Percentiles rank a stretch among this genome's conserved stretches.
These are phyloP conservation scores for Ganaspis sp. DNA, from an alignment of 1,140 invertebrate species.

Conservation along the genomic window DNA sequence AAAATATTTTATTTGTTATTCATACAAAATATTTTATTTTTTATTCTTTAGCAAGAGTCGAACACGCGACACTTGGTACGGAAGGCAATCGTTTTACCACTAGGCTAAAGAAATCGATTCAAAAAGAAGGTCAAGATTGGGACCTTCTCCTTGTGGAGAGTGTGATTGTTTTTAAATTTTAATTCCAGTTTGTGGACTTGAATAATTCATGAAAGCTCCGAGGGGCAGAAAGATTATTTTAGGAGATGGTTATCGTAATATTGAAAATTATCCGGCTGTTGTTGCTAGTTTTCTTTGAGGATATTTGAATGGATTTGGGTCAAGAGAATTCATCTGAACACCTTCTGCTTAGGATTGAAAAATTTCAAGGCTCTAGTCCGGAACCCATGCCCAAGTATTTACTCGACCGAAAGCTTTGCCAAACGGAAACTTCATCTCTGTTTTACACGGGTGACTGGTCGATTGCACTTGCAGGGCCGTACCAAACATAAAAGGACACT, in stretches of 20 bases:
- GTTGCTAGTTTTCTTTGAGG: neutral
- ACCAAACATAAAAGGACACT: neutral
- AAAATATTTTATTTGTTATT: too few species aligned
- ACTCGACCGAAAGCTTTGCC: slow-evolving; percentile 28
- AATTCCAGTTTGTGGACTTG: too few species aligned
- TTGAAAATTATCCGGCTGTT: neutral
- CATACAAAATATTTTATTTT: too few species aligned
- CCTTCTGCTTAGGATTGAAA: slow-evolving; percentile 27
- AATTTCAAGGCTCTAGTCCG: slow-evolving; percentile 6
- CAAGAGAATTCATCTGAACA: neutral
- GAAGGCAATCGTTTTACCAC: too few species aligned
- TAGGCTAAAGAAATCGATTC: too few species aligned
- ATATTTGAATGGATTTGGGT: slow-evolving; percentile 6
- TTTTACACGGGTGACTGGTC: slow-evolving; percentile 16
- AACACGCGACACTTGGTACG: too few species aligned
- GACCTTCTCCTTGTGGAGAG: too few species aligned
- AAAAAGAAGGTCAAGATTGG: too few species aligned
- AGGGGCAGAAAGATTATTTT: neutral
- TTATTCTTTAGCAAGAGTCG: too few species aligned
- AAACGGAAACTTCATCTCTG: slow-evolving; percentile 35
- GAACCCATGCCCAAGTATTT: slow-evolving; percentile 33
- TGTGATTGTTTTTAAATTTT: too few species aligned
- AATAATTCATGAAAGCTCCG: too few species aligned
- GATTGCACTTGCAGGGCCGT: slow-evolving; percentile 26
- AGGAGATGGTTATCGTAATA: neutral